These are phyloP conservation scores for Drosophila leontia DNA, from an alignment of 1,140 invertebrate genomes.

Conservation along the genomic window DNA sequence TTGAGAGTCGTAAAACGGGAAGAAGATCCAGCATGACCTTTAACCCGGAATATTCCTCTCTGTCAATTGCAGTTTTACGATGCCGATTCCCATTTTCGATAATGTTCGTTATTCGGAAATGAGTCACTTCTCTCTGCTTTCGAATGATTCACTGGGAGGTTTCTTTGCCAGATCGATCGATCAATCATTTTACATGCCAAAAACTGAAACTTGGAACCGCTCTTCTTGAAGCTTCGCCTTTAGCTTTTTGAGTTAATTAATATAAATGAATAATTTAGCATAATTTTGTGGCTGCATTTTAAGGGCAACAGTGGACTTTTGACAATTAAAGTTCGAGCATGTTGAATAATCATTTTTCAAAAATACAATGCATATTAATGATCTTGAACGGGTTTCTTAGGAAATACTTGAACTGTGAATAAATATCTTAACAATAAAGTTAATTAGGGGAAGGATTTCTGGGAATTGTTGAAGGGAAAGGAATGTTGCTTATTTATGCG, in stretches of 20 bases:
- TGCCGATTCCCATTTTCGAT: conserved; percentile 30
- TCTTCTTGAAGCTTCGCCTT: conserved; percentile 4
- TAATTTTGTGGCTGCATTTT: conserved; percentile 34
- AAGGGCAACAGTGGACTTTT: conserved; percentile 20
- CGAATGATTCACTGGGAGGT: conserved; percentile 51
- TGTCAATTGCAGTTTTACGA: conserved; percentile 76
- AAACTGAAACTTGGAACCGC: conserved; percentile 23
- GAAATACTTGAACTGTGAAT: conserved; percentile 26
- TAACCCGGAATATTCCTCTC: conserved; percentile 9
- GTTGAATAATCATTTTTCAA: conserved; percentile 57
- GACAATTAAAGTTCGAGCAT: conserved; percentile 52
- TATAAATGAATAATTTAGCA: conserved; percentile 61
- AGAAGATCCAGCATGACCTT: conserved; percentile 12
- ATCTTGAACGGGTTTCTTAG: conserved; percentile 17
- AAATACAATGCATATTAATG: conserved; percentile 53
- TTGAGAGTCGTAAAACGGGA: conserved; percentile 40
- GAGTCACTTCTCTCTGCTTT: conserved; percentile 40
- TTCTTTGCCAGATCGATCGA: conserved; percentile 25
- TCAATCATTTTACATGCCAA: conserved; percentile 63
- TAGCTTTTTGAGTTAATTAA: conserved; percentile 58
- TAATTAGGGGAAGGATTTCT: conserved; percentile 44
- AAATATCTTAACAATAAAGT: conserved; percentile 21
- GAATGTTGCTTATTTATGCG: background rate
- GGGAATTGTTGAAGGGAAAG: conserved; percentile 6
- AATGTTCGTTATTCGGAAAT: conserved; percentile 26